Evolutionary conservation across 2,797 vertebrate genomes (phyloP).

Genomic region (Argya squamiceps): DNA sequence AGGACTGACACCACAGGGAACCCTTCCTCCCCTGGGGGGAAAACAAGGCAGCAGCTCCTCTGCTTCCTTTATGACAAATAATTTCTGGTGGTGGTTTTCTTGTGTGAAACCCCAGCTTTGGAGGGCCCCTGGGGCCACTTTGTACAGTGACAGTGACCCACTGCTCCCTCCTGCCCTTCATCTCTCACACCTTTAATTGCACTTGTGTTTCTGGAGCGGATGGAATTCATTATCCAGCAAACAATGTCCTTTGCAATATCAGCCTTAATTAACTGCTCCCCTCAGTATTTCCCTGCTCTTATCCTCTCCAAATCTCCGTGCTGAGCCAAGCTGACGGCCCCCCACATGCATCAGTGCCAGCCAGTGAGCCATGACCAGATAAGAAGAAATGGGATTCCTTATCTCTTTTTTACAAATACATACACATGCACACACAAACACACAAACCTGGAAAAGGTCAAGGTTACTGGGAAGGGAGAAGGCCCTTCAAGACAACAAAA

Average conservation of each 20-base stretch:
- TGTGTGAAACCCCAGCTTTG: background rate
- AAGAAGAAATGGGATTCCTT: constrained; percentile 82
- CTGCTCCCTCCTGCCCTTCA: background rate
- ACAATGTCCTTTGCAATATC: constrained; percentile 74
- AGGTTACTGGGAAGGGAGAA: constrained; percentile 76
- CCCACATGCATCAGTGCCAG: constrained; percentile 65
- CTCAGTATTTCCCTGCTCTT: constrained; percentile 68
- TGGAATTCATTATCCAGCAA: constrained; percentile 78
- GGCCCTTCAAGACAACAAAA: constrained; percentile 74
- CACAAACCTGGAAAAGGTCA: constrained; percentile 76
- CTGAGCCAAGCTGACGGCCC: constrained; percentile 51
- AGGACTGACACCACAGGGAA: background rate
- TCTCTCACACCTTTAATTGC: constrained; percentile 70
- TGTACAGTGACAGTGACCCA: background rate
- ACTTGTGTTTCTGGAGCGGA: constrained; percentile 59
- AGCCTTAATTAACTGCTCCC: constrained; percentile 78
- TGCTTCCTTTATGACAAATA: background rate
- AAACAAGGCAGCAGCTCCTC: background rate
- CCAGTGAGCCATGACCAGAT: constrained; percentile 75
- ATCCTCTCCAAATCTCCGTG: constrained; percentile 66
- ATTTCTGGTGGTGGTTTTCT: background rate
- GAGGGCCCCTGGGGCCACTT: background rate
- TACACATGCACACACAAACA: background rate
- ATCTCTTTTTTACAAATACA: constrained; percentile 58
- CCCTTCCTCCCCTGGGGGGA: background rate